These are phyloP conservation scores for Akabosia matsudoensis DNA, from an alignment of 1,140 invertebrate genomes.

Conservation along the genomic window DNA sequence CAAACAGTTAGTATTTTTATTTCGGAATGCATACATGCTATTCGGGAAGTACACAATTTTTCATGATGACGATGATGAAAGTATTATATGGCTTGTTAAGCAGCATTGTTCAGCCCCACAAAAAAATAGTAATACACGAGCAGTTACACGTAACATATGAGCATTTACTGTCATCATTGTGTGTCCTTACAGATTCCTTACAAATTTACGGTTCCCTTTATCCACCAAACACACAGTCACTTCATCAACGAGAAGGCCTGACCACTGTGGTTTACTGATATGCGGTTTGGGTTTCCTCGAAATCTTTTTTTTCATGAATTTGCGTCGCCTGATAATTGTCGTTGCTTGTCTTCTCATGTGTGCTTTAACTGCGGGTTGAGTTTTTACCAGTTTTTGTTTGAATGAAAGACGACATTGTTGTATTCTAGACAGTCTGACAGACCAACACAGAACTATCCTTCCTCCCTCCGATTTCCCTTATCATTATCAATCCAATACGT, in stretches of 20 bases:
- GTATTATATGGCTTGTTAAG: constrained; percentile 22
- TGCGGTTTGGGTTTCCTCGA: constrained; percentile 4
- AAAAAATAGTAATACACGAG: background rate
- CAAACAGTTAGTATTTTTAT: background rate
- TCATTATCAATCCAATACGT: background rate
- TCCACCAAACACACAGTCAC: background rate
- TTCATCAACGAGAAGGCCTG: constrained; percentile 17
- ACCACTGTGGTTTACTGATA: constrained; percentile 3
- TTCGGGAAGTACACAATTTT: background rate
- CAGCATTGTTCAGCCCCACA: constrained; percentile 6
- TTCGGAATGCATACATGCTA: background rate
- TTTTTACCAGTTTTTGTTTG: background rate
- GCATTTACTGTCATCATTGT: background rate
- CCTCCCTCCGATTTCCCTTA: background rate
- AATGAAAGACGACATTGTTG: background rate
- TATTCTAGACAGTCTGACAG: background rate
- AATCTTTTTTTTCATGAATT: constrained; percentile 16
- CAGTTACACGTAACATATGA: background rate
- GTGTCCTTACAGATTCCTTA: background rate
- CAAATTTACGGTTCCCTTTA: background rate
- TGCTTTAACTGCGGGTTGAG: too few relatives aligned
- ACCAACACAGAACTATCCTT: background rate
- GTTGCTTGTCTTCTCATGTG: background rate
- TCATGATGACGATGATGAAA: constrained; percentile 1
- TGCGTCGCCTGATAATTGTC: background rate